Base-by-base conservation (phyloP, 2,797 vertebrate genomes). In the Tapera naevia region DNA sequence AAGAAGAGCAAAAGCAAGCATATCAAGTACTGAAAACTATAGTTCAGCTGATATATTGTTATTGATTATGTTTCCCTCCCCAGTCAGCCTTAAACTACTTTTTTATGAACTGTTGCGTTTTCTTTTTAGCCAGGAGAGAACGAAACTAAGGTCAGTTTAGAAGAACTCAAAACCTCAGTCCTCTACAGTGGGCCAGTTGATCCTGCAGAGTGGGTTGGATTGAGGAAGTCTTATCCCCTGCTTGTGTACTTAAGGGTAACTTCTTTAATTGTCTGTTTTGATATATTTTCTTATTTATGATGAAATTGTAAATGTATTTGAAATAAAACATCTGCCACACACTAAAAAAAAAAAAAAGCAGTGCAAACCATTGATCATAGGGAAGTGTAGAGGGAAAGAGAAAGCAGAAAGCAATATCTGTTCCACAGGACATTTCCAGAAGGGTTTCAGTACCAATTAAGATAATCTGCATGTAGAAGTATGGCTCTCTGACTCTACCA, bases 191-290 rank as follows among this genome's bases (percentile, higher is more conserved):
- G 57, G 0, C 79, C 91, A 0, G 97, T 99, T 58, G 99, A 99
- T 93, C 99, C 99, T 35, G 98, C 98, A 5, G 98, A 98, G 87
- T 99, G 99, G 99, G 99, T 99, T 48, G 99, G 99, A 89, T 95
- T 99, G 90, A 94, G 92, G 80, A 99, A 99, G 95, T 96, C 97
- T 5, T 11, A 92, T 2, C 97, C 98, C 17, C 96, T 99, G 79
- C 98, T 99, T 66, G 97, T 98, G 18, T 98, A 99, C 94, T 98
- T 99, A 85, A 98, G 98, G 99, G 99, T 99, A 97, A 99, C 33
- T 86, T 39, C 75, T 93, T 83, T 65, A 64, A 58, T 76, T 65
- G 12, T 84, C 41, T 57, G 0, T 61, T 22, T 80, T 86, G 37
- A 86, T 17, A 48, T 79, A 32, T 78, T 81, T 79, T 91, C 45